A percentile compares a stretch with the other conserved stretches of the same genome.
Evolutionary conservation across 2,888 invertebrate species (phyloP).

Genomic region (Rutpela maculata): DNA sequence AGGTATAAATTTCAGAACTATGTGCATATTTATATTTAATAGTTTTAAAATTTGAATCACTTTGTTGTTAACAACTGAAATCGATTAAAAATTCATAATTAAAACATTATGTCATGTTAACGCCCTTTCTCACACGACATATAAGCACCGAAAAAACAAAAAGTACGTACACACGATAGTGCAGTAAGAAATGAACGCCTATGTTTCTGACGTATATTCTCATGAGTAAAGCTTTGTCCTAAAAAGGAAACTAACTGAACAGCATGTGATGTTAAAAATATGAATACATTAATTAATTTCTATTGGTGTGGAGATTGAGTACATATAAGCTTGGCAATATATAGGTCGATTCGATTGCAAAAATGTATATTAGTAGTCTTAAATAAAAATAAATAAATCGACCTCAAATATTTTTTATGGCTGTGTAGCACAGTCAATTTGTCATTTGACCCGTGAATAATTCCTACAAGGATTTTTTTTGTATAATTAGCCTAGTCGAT

Average conservation of each 20-base stretch:
- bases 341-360: slow-evolving; percentile 28
- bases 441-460: too few relatives aligned
- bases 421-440: too few relatives aligned
- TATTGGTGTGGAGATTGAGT: slow-evolving; percentile 26
- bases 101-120: too few relatives aligned
- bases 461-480: too few relatives aligned
- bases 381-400: too few relatives aligned
- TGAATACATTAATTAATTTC: slow-evolving; percentile 35
- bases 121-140: background rate
- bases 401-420: too few relatives aligned
- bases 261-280: slow-evolving; percentile 36
- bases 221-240: slow-evolving; percentile 29
- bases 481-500: too few relatives aligned
- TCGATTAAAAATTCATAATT: too few relatives aligned
- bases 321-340: slow-evolving; percentile 1
- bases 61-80: too few relatives aligned
- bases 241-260: slow-evolving; percentile 40
- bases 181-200: slow-evolving; percentile 10
- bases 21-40: too few relatives aligned
- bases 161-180: background rate
- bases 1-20: too few relatives aligned
- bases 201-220: slow-evolving; percentile 21
- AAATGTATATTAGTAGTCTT: background rate
- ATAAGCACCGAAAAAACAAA: background rate
- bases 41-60: too few relatives aligned